Conservation (phyloP, 1,140 invertebrate species). For the Drosophila micromelanica region DNA sequence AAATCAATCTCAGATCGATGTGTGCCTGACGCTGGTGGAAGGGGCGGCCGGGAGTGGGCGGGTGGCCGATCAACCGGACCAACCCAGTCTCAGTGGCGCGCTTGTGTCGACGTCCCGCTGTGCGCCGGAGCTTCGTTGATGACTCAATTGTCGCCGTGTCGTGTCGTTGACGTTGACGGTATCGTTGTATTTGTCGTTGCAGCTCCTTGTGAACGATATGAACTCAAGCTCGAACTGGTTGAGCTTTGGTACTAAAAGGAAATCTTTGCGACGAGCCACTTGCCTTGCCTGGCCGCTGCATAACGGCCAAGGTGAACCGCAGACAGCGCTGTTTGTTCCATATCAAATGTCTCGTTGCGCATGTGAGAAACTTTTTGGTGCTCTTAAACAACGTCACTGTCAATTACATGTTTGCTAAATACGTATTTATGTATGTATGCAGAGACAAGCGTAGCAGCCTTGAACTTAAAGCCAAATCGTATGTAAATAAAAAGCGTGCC, state of each 20-base stretch:
- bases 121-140: slow-evolving; percentile 39
- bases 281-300: slow-evolving; percentile 55
- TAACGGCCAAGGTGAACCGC: slow-evolving; percentile 72
- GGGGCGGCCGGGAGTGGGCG: background rate
- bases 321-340: slow-evolving; percentile 33
- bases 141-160: slow-evolving; percentile 63
- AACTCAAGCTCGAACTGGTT: slow-evolving; percentile 52
- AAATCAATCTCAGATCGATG: slow-evolving; percentile 33
- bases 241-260: slow-evolving; percentile 65
- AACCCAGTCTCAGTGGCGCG: slow-evolving; percentile 41
- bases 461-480: slow-evolving; percentile 64
- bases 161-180: slow-evolving; percentile 5
- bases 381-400: slow-evolving; percentile 59
- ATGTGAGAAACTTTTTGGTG: slow-evolving; percentile 64
- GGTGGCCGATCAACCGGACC: slow-evolving; percentile 13
- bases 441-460: slow-evolving; percentile 35
- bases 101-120: slow-evolving; percentile 34
- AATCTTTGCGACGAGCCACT: slow-evolving; percentile 69
- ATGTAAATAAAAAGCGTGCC: slow-evolving; percentile 53
- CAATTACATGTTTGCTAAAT: slow-evolving; percentile 46
- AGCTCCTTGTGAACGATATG: slow-evolving; percentile 65
- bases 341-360: slow-evolving; percentile 60
- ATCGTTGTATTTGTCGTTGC: background rate
- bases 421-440: slow-evolving; percentile 6
- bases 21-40: background rate